Evolutionary conservation across 2,888 invertebrate genomes (phyloP).

Genomic region (Petrolisthes cinctipes): DNA sequence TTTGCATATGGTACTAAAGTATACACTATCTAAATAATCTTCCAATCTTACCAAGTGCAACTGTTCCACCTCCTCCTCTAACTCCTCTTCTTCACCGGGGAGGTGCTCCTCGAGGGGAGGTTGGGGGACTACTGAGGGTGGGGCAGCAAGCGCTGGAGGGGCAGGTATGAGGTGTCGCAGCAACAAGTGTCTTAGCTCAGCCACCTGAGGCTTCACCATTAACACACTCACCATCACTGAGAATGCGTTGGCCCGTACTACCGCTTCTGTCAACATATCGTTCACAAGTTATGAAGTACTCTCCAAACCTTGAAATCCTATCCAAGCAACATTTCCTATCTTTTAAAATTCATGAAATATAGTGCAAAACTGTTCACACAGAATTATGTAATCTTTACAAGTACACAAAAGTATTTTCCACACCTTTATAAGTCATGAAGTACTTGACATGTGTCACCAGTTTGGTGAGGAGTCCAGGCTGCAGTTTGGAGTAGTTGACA

Average conservation of each 20-base stretch:
- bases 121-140: constrained; percentile 41
- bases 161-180: constrained; percentile 52
- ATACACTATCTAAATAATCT: too few species aligned
- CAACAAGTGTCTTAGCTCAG: constrained; percentile 56
- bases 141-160: constrained; percentile 18
- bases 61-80: constrained; percentile 15
- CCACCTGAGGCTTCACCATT: constrained; percentile 61
- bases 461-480: constrained; percentile 58
- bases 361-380: not conserved
- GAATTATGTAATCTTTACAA: not conserved
- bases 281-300: not conserved
- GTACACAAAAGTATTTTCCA: too few species aligned
- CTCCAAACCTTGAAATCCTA: not conserved
- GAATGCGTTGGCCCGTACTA: constrained; percentile 64
- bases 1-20: too few species aligned
- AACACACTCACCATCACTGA: constrained; percentile 64
- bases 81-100: constrained; percentile 50
- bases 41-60: constrained; percentile 23
- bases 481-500: constrained; percentile 60
- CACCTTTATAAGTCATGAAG: constrained; percentile 60
- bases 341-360: too few species aligned
- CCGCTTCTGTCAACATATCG: constrained; percentile 51
- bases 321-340: not conserved
- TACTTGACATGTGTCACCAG: constrained; percentile 61
- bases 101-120: constrained; percentile 52